Percentiles rank a stretch among this genome's conserved stretches.
Conservation (phyloP, 2,113 vertebrate genomes). For the Fulmarus glacialis region DNA sequence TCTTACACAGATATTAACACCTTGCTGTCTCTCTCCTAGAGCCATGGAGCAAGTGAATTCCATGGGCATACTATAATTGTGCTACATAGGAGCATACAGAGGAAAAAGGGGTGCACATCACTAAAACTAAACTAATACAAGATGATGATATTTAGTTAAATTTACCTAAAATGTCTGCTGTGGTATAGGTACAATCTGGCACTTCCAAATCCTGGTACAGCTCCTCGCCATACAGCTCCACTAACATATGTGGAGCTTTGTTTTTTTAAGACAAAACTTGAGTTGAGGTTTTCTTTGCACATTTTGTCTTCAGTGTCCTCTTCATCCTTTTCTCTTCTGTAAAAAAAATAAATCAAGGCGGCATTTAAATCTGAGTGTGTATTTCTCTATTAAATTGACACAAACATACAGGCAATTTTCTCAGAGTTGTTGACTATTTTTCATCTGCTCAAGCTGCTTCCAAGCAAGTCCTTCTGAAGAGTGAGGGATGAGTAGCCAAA, state of each 20-base stretch:
- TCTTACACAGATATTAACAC: neutral
- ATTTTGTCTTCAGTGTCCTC: neutral
- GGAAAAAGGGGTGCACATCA: neutral
- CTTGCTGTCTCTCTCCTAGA: neutral
- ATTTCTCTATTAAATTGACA: neutral
- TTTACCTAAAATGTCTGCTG: neutral
- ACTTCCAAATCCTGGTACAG: neutral
- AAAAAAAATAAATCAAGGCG: neutral
- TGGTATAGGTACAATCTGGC: neutral
- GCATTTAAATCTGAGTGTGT: neutral
- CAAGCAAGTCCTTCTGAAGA: neutral
- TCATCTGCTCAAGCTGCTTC: neutral
- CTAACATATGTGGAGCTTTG: no score
- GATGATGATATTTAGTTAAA: neutral
- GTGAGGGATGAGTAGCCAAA: neutral
- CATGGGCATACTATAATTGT: neutral
- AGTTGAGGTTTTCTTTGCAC: neutral
- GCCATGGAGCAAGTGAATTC: neutral
- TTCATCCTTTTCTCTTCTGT: neutral
- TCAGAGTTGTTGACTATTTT: neutral
- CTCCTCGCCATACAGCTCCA: neutral
- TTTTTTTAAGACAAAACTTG: neutral
- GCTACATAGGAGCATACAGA: neutral
- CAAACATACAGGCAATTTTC: neutral
- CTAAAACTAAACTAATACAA: neutral